These are phyloP conservation scores for Psettodes erumei DNA, from an alignment of 2,113 vertebrate species.

Conservation along the genomic window DNA sequence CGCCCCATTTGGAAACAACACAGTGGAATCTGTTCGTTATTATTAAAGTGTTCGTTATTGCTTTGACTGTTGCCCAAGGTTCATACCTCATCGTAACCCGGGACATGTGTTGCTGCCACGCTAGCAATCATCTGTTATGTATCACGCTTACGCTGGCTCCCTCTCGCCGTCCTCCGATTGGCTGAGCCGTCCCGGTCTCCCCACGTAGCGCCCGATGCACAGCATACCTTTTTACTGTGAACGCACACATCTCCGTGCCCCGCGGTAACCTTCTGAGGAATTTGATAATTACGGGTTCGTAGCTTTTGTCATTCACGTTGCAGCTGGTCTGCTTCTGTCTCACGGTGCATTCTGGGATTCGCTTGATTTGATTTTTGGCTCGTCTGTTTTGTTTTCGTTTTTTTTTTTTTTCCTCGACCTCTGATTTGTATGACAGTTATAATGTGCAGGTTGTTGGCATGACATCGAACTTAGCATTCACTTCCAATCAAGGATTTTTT, in stretches of 20 bases:
- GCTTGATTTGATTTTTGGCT: slow-evolving; percentile 13
- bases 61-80: not conserved
- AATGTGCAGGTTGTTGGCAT: slow-evolving; percentile 9
- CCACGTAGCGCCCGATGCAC: not conserved
- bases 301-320: slow-evolving; percentile 1
- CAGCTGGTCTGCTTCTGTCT: not conserved
- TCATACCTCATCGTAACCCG: slow-evolving; percentile 6
- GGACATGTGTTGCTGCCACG: slow-evolving; percentile 2
- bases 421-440: too few relatives aligned
- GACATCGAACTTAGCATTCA: too few relatives aligned
- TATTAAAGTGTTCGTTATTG: not conserved
- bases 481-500: too few relatives aligned
- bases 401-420: not conserved
- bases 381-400: not conserved
- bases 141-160: not conserved
- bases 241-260: not conserved
- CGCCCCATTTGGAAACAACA: slow-evolving; percentile 5
- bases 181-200: not conserved
- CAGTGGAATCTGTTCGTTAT: not conserved
- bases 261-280: slow-evolving; percentile 26
- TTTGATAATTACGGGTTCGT: slow-evolving; percentile 31
- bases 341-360: slow-evolving; percentile 7
- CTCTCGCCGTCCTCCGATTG: not conserved
- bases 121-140: not conserved
- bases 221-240: slow-evolving; percentile 13